These are phyloP conservation scores for Rhincodon typus DNA, from an alignment of 2,797 vertebrate species.

Conservation along the genomic window DNA sequence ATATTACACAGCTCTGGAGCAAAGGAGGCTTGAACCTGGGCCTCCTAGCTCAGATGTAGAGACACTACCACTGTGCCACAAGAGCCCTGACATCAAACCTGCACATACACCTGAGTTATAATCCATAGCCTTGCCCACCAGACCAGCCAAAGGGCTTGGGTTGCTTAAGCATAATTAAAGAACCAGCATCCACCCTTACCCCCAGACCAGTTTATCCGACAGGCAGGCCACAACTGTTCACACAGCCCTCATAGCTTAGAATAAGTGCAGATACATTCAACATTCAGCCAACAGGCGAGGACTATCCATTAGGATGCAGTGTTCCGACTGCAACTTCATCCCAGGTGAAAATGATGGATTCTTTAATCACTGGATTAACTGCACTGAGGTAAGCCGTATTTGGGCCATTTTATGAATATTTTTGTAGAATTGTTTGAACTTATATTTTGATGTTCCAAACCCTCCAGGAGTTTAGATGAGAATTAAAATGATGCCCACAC, in stretches of 20 bases:
- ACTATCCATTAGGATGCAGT: neutral
- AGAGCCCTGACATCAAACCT: too few relatives aligned
- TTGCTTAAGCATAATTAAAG: neutral
- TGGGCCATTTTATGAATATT: neutral
- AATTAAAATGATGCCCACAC: too few relatives aligned
- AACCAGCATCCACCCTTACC: neutral
- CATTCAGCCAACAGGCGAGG: neutral
- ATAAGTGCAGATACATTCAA: neutral
- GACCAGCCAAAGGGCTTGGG: neutral
- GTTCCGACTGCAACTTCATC: neutral
- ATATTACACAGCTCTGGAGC: too few relatives aligned
- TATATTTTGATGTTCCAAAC: neutral
- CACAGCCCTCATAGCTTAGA: neutral
- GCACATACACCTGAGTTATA: neutral
- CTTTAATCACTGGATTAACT: neutral
- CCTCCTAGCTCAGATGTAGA: too few relatives aligned
- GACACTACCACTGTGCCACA: too few relatives aligned
- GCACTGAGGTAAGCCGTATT: neutral
- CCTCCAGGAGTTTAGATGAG: neutral
- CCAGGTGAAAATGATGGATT: neutral
- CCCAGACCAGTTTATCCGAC: neutral
- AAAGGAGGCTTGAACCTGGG: too few relatives aligned
- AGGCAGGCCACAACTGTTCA: neutral
- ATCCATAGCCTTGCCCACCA: neutral
- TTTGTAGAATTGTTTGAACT: neutral